These are phyloP conservation scores for Erpobdella octoculata DNA, from an alignment of 2,888 invertebrate genomes.

Conservation along the genomic window DNA sequence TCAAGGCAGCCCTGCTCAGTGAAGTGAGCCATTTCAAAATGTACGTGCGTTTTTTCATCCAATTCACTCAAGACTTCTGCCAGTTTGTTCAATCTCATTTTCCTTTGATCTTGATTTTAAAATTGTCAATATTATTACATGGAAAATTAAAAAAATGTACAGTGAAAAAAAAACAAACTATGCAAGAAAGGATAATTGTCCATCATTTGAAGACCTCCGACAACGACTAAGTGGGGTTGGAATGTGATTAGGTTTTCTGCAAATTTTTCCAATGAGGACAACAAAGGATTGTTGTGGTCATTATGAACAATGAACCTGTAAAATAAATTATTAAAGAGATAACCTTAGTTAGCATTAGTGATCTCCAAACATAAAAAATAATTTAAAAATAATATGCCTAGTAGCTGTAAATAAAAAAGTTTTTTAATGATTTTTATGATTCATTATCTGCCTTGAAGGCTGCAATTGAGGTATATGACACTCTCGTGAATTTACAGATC, in stretches of 20 bases:
- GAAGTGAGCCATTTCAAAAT: conserved; percentile 81
- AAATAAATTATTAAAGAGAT: too few relatives aligned
- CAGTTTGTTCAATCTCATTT: conserved; percentile 61
- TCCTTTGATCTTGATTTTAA: conserved; percentile 59
- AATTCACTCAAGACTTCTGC: conserved; percentile 62
- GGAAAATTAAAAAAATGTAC: not conserved
- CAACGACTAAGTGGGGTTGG: conserved; percentile 66
- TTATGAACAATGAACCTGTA: conserved; percentile 70
- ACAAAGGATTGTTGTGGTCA: conserved; percentile 69
- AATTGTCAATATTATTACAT: not conserved
- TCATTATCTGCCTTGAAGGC: not conserved
- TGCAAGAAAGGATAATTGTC: conserved; percentile 68
- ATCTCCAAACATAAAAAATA: too few relatives aligned
- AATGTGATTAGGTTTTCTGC: conserved; percentile 60
- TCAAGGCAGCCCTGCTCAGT: conserved; percentile 65
- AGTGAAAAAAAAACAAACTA: conserved; percentile 49
- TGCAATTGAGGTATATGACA: too few relatives aligned
- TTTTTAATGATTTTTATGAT: not conserved
- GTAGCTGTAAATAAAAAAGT: too few relatives aligned
- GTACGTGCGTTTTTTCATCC: conserved; percentile 59
- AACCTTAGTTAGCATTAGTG: too few relatives aligned
- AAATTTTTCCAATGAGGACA: conserved; percentile 67
- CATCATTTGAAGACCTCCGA: conserved; percentile 81
- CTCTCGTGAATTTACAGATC: too few relatives aligned
- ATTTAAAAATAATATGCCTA: too few relatives aligned